Conservation (phyloP, 2,797 vertebrate genomes). For the Mus minutoides region DNA sequence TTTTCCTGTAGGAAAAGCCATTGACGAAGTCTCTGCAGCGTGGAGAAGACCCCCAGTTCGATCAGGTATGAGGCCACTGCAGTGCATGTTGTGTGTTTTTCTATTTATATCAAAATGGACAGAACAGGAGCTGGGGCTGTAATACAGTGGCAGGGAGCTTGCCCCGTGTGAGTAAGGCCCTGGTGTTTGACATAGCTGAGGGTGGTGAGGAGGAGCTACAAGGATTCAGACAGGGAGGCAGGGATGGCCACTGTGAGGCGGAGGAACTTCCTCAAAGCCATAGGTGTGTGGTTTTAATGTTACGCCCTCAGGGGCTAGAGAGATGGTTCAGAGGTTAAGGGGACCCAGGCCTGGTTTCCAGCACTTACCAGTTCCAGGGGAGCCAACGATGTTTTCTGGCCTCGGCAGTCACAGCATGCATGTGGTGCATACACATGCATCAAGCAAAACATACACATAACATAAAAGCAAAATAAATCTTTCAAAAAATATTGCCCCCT, state of each 20-base stretch:
- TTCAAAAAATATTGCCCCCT: background rate
- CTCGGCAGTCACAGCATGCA: background rate
- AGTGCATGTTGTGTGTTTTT: background rate
- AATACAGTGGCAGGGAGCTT: background rate
- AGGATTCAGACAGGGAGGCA: no score
- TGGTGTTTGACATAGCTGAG: background rate
- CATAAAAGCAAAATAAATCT: background rate
- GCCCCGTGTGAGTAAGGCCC: background rate
- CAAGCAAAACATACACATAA: background rate
- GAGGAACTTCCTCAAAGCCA: background rate
- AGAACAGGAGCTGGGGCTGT: background rate
- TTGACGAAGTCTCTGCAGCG: conserved; percentile 97
- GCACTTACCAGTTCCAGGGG: background rate
- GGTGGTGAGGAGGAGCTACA: background rate
- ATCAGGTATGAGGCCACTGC: conserved; percentile 92
- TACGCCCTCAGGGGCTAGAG: background rate
- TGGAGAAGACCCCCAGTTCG: conserved; percentile 98
- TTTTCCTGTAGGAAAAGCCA: conserved; percentile 94
- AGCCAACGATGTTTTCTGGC: background rate
- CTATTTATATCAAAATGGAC: background rate
- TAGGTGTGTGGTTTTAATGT: background rate
- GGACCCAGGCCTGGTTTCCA: no score
- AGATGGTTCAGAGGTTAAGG: background rate
- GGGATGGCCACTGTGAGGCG: background rate
- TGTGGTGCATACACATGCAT: rapidly evolving